Evolutionary conservation across 1,140 invertebrate species (phyloP), one percentile per base, ranked within the genome.

Genomic region (Caerostris extrusa): DNA sequence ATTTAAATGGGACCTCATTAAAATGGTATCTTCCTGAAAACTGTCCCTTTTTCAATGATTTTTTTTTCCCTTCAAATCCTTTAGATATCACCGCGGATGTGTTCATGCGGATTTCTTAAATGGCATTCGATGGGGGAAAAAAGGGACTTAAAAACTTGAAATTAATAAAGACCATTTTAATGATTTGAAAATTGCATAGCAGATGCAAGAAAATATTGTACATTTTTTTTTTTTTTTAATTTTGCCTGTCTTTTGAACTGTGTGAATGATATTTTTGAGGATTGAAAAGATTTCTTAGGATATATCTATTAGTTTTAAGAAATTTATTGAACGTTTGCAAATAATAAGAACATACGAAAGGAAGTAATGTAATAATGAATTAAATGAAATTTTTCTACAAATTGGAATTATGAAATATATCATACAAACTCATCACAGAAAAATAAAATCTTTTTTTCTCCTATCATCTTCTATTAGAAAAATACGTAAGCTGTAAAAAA

Each of bases 1-100:
- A 57, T 88, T 34, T 88, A 91, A 91, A 91, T 91, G 90, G 71
- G 19, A 3, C 17, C 92, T 93, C 92, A 93, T 93, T 93, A 93
- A 93, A 93, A 89, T 19, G 91, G 57, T 55, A 87, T 87, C 55
- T 86, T 87, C 56, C 57, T 69, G 17, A 69, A 64, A 55, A 57
- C 19, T 17, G n/a, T 50, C 55, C 71, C 53, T 92, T 55, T 77
- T 81, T 86, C 19, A n/a, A 19, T 1, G 5, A 34, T 93, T 87
- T 61, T 91, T 57, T 90, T 58, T 19, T 71, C 2, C 34, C 10
- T 19, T 8, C 12, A 17, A 71, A 57, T 90, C 53, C 60, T 87
- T 87, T 58, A 77, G 50, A 90, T 64, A 19, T 64, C 17, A 90
- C 88, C 88, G 34, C 88, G 88, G 88, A 90, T 71, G 88, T 90